Percentiles rank a stretch among this genome's conserved stretches.
Evolutionary conservation across 2,113 vertebrate genomes (phyloP).

Genomic region (Upupa epops): DNA sequence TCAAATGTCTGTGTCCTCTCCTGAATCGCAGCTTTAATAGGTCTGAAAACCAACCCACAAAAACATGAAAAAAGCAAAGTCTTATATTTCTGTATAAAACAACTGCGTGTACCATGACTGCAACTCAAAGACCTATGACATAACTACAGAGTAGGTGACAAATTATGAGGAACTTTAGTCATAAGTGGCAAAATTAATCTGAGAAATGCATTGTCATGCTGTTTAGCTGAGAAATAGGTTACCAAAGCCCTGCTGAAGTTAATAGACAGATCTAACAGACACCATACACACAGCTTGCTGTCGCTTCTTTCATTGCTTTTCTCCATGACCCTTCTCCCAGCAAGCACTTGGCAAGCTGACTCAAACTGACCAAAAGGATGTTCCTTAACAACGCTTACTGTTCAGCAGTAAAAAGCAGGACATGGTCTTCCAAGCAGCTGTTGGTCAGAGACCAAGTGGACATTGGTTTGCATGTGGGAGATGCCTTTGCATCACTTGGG

Average conservation of each 20-base stretch:
- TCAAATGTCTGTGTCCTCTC: constrained; percentile 89
- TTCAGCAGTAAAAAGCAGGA: neutral
- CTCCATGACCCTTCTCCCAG: neutral
- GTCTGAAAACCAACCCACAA: no score
- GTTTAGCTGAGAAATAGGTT: neutral
- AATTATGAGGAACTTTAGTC: neutral
- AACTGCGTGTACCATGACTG: neutral
- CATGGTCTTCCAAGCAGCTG: neutral
- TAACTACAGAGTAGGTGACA: neutral
- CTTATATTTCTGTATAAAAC: neutral
- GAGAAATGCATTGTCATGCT: neutral
- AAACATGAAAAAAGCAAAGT: neutral
- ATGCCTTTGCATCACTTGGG: neutral
- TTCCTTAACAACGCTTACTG: no score
- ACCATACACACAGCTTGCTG: neutral
- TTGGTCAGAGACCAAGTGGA: neutral
- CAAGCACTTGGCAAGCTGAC: neutral
- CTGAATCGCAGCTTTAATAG: constrained; percentile 81
- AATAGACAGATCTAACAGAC: neutral
- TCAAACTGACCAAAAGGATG: neutral
- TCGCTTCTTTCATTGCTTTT: neutral
- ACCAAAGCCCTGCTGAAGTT: neutral
- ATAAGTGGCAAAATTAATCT: neutral
- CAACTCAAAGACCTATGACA: neutral
- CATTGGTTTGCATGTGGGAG: neutral